Evolutionary conservation across 1,140 invertebrate genomes (phyloP).

Genomic region (Schlechtendalia chinensis): DNA sequence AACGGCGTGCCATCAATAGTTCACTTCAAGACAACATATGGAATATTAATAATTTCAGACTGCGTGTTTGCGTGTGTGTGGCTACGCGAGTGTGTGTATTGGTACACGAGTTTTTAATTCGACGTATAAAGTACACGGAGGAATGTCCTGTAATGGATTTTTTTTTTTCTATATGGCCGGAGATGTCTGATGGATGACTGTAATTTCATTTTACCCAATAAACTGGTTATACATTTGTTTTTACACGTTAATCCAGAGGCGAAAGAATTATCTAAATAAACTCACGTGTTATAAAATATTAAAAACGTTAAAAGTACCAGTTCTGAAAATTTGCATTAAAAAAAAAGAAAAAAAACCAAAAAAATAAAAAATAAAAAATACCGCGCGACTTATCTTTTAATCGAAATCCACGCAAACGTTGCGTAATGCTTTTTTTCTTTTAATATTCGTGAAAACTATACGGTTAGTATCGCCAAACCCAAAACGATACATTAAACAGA

Average conservation of each 20-base stretch:
- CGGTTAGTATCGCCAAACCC: not conserved
- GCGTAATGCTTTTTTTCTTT: no score
- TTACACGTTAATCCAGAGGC: constrained; percentile 1
- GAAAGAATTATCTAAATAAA: not conserved
- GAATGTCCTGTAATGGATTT: constrained; percentile 40
- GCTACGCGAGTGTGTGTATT: no score
- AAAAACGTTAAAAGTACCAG: not conserved
- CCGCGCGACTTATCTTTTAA: not conserved
- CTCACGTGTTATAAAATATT: no score
- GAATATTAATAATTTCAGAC: constrained; percentile 10
- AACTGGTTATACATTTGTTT: constrained; percentile 12
- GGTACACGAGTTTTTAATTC: constrained; percentile 16
- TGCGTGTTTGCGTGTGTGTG: no score
- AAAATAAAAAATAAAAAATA: no score
- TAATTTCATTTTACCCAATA: constrained; percentile 13
- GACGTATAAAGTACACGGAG: constrained; percentile 16
- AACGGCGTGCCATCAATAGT: constrained; percentile 10
- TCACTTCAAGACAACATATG: not conserved
- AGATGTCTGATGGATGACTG: constrained; percentile 23
- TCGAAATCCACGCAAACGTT: no score
- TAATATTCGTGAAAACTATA: no score
- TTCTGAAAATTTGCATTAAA: not conserved
- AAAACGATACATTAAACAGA: not conserved
- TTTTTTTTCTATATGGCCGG: not conserved
- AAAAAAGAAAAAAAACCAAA: no score